Evolutionary conservation across 2,113 vertebrate genomes (phyloP).

Genomic region (Phyllostomus hastatus): DNA sequence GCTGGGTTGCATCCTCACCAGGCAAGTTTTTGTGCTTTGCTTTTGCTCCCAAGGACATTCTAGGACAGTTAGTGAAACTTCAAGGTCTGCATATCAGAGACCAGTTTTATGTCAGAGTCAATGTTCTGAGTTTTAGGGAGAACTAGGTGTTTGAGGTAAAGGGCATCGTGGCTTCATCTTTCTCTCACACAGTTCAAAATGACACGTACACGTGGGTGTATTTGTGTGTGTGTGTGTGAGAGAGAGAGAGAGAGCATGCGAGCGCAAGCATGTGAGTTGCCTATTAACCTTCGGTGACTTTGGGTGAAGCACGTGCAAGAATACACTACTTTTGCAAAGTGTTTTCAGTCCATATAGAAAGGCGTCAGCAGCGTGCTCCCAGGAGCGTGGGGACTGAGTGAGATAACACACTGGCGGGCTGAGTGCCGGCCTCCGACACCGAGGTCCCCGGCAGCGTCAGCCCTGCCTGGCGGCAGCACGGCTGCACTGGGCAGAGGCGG

Average conservation of each 20-base stretch:
- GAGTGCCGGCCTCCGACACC: fast-evolving
- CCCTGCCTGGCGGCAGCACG: fast-evolving
- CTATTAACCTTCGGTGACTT: not conserved
- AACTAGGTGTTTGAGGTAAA: not conserved
- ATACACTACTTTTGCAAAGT: not conserved
- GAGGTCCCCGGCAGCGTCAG: not conserved
- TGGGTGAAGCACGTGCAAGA: not conserved
- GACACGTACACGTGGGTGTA: fast-evolving
- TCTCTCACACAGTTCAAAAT: not conserved
- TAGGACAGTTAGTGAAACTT: fast-evolving
- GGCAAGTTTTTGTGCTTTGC: not conserved
- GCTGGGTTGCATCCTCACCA: not conserved
- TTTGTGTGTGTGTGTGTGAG: not conserved
- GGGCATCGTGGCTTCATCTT: not conserved
- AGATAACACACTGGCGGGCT: fast-evolving
- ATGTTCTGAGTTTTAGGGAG: not conserved
- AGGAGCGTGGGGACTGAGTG: not conserved
- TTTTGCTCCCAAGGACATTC: not conserved
- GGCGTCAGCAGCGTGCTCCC: not conserved
- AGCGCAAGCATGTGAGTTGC: not conserved
- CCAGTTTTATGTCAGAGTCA: not conserved
- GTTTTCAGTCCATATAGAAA: not conserved
- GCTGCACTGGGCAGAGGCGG: not conserved
- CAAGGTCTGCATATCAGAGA: not conserved
- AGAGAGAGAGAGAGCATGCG: not conserved